A percentile compares a stretch with the other conserved stretches of the same genome.
phyloP scores from a whole-genome alignment of 64 coral and sea anemone genomes.

The Dendrophyllia cribrosa region DNA sequence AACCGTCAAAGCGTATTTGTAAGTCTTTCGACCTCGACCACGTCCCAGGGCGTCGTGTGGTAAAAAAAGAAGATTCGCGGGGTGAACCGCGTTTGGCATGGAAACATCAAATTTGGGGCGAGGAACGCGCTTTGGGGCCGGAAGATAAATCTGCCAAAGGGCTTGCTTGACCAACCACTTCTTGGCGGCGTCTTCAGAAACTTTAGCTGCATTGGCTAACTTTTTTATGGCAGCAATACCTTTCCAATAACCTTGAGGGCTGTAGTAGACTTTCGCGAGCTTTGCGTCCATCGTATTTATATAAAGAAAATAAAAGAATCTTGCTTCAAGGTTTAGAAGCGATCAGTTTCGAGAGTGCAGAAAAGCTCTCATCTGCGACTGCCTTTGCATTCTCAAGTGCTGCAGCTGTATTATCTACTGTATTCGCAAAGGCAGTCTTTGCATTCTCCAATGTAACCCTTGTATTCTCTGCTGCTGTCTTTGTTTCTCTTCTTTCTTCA shows the following conservation, averaged over 20 bases:
- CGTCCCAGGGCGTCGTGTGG: not conserved
- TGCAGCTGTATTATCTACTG: too few species aligned
- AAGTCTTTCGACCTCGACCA: not conserved
- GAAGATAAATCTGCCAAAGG: conserved; percentile 50
- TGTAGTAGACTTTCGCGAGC: conserved; percentile 1
- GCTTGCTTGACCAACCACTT: conserved; percentile 45
- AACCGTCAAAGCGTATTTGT: conserved; percentile 1
- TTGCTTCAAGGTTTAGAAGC: too few species aligned
- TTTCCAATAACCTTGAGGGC: conserved; percentile 34
- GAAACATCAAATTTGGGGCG: conserved; percentile 30
- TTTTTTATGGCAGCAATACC: conserved; percentile 43
- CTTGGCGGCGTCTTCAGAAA: conserved; percentile 5
- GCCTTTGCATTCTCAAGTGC: too few species aligned
- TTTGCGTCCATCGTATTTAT: too few species aligned
- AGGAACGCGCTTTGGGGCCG: not conserved
- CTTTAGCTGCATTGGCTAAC: conserved; percentile 8
- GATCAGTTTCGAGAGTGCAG: too few species aligned
- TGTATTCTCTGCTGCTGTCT: too few species aligned
- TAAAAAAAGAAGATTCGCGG: not conserved
- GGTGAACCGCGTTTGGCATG: not conserved
- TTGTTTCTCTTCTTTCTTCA: too few species aligned
- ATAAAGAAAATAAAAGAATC: too few species aligned
- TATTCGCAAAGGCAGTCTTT: too few species aligned
- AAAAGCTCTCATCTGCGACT: too few species aligned
- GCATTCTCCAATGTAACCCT: too few species aligned